These are phyloP conservation scores for Coregonus ussuriensis DNA, from an alignment of 2,797 vertebrate genomes.

Conservation along the genomic window DNA sequence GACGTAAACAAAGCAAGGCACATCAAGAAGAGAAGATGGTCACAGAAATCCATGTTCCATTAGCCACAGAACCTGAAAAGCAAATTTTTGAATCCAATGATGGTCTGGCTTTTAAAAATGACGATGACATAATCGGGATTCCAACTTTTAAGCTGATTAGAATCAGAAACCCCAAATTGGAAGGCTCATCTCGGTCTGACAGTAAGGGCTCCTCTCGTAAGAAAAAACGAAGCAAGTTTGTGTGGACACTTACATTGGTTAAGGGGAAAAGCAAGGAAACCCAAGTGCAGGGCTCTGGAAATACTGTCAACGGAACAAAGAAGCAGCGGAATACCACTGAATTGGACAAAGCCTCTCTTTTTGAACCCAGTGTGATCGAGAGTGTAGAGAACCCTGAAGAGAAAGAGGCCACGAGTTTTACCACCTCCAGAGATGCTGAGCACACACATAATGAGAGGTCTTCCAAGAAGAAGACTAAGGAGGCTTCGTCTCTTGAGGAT, in stretches of 20 bases:
- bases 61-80: slow-evolving; percentile 42
- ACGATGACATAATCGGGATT: slow-evolving; percentile 55
- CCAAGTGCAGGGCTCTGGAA: slow-evolving; percentile 41
- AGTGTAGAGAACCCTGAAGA: slow-evolving; percentile 46
- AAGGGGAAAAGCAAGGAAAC: slow-evolving; percentile 58
- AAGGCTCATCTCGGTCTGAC: slow-evolving; percentile 36
- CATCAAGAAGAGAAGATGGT: slow-evolving; percentile 62
- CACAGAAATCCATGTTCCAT: slow-evolving; percentile 49
- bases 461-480: slow-evolving; percentile 36
- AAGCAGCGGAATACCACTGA: slow-evolving; percentile 35
- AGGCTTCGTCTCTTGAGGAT: slow-evolving; percentile 31
- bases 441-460: slow-evolving; percentile 32
- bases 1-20: slow-evolving; percentile 73
- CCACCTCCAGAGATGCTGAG: slow-evolving; percentile 33
- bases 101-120: slow-evolving; percentile 49
- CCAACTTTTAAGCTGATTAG: slow-evolving; percentile 75
- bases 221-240: slow-evolving; percentile 77
- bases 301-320: slow-evolving; percentile 47
- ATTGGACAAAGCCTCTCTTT: slow-evolving; percentile 35
- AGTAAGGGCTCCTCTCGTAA: slow-evolving; percentile 62
- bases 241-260: slow-evolving; percentile 78
- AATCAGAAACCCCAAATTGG: slow-evolving; percentile 78
- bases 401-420: slow-evolving; percentile 39
- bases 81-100: slow-evolving; percentile 45
- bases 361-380: slow-evolving; percentile 43